These are phyloP conservation scores for Syngnathus scovelli DNA, from an alignment of 2,113 vertebrate genomes.

Conservation along the genomic window DNA sequence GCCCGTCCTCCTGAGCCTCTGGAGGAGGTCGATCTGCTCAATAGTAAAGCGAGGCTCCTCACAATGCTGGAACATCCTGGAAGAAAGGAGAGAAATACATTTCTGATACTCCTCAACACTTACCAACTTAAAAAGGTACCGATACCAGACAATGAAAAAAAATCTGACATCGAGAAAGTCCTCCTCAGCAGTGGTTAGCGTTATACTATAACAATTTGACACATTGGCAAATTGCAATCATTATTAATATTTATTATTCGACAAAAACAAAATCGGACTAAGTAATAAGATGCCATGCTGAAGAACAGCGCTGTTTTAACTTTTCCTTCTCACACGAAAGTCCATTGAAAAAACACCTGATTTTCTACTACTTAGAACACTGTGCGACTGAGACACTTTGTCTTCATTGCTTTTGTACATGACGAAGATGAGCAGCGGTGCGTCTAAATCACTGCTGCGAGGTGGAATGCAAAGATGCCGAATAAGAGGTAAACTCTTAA, in stretches of 20 bases:
- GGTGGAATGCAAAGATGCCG: constrained; percentile 3
- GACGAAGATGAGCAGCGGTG: constrained; percentile 51
- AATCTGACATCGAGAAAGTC: too few relatives aligned
- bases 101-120: too few relatives aligned
- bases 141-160: too few relatives aligned
- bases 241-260: too few relatives aligned
- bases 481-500: not conserved
- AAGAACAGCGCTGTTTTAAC: not conserved
- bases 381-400: not conserved
- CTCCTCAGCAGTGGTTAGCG: too few relatives aligned
- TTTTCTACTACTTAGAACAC: not conserved
- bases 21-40: constrained; percentile 98
- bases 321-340: constrained; percentile 1
- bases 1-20: constrained; percentile 89
- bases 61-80: constrained; percentile 98
- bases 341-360: constrained; percentile 10
- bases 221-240: too few relatives aligned
- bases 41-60: constrained; percentile 99
- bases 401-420: not conserved
- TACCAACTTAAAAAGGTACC: too few relatives aligned
- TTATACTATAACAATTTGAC: too few relatives aligned
- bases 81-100: constrained; percentile 48
- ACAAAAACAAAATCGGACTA: too few relatives aligned
- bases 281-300: not conserved
- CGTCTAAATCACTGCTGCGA: constrained; percentile 14